A percentile compares a stretch with the other conserved stretches of the same genome.
phyloP scores from a whole-genome alignment of 2,797 vertebrate genomes.

The Lutjanus argentimaculatus region DNA sequence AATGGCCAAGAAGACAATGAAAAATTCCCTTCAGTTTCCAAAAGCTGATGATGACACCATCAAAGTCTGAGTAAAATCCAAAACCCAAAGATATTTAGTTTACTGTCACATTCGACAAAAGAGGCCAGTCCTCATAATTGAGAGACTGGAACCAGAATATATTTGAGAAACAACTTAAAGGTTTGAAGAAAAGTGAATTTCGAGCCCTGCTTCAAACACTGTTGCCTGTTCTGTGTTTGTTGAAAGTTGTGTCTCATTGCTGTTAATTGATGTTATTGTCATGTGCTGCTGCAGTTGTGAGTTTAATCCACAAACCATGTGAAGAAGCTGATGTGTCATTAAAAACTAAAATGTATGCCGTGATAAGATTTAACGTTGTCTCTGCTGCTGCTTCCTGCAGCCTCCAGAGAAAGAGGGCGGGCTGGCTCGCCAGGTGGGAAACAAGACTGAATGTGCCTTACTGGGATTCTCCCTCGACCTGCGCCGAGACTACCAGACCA shows the following conservation, averaged over 20 bases:
- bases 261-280: not conserved
- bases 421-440: slow-evolving; percentile 95
- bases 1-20: too few relatives aligned
- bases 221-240: too few relatives aligned
- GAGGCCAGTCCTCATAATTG: too few relatives aligned
- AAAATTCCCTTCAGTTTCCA: too few relatives aligned
- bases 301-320: not conserved
- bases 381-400: slow-evolving; percentile 75
- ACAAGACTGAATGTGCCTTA: slow-evolving; percentile 98
- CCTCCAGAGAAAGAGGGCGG: slow-evolving; percentile 94
- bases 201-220: too few relatives aligned
- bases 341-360: not conserved
- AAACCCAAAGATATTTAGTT: too few relatives aligned
- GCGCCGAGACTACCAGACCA: slow-evolving; percentile 91
- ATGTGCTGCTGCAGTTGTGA: not conserved
- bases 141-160: too few relatives aligned
- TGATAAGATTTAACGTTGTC: not conserved
- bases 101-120: too few relatives aligned
- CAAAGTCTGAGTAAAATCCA: too few relatives aligned
- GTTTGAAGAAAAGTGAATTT: too few relatives aligned
- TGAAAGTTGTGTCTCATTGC: not conserved
- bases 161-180: too few relatives aligned
- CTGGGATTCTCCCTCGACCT: slow-evolving; percentile 92
- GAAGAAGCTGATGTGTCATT: slow-evolving; percentile 3
- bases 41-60: too few relatives aligned